phyloP scores from a whole-genome alignment of 2,113 vertebrate genomes.

The Dipodomys ordii region DNA sequence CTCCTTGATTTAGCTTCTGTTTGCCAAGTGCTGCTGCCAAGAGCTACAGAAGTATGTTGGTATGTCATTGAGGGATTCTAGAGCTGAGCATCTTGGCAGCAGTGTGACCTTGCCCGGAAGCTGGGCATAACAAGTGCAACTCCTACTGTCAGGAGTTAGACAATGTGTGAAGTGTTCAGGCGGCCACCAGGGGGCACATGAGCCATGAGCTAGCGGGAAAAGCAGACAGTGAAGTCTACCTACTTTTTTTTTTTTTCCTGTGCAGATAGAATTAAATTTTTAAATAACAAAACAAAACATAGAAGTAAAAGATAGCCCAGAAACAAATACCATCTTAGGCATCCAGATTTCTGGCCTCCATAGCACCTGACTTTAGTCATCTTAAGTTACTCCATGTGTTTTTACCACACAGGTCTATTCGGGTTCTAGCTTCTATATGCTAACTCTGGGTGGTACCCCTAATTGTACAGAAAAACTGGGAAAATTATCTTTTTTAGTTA shows the following conservation, averaged over 20 bases:
- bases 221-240: not conserved
- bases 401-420: not conserved
- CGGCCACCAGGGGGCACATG: not conserved
- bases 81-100: not conserved
- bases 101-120: not conserved
- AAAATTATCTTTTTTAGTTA: conserved; percentile 11
- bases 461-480: not conserved
- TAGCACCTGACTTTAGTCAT: not conserved
- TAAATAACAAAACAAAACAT: not conserved
- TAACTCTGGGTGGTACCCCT: not conserved
- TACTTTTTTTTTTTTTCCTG: not conserved
- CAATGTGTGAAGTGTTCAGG: not conserved
- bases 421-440: not conserved
- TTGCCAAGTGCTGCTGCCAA: conserved; percentile 24
- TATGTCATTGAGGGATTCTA: conserved; percentile 13
- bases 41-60: not conserved
- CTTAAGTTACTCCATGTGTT: not conserved
- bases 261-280: conserved; percentile 11
- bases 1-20: not conserved
- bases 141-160: not conserved
- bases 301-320: conserved; percentile 2
- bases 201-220: not conserved
- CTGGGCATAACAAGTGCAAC: not conserved
- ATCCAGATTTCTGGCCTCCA: not conserved
- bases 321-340: conserved; percentile 14